phyloP scores from a whole-genome alignment of 2,113 vertebrate species.

The Atlantisia rogersi region DNA sequence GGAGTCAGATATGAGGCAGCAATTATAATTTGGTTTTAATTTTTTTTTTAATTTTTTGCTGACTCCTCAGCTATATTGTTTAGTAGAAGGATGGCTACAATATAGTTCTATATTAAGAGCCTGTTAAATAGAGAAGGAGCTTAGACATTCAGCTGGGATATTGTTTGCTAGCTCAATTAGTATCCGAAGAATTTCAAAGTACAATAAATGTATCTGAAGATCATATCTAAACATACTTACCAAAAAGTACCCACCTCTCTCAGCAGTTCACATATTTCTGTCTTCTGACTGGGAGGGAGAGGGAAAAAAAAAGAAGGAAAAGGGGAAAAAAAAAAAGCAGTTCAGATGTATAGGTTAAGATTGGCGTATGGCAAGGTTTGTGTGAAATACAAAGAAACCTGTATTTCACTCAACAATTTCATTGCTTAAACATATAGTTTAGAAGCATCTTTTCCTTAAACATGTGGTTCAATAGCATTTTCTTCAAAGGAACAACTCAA shows the following conservation, averaged over 20 bases:
- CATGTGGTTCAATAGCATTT: slow-evolving; percentile 59
- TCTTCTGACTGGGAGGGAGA: slow-evolving; percentile 30
- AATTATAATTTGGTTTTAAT: slow-evolving; percentile 20
- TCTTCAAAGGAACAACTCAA: slow-evolving; percentile 60
- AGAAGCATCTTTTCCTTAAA: slow-evolving; percentile 64
- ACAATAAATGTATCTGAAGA: slow-evolving; percentile 48
- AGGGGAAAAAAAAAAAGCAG: not conserved
- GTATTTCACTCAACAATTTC: slow-evolving; percentile 51
- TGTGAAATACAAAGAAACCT: slow-evolving; percentile 55
- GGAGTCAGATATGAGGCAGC: slow-evolving; percentile 14
- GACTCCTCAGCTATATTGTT: slow-evolving; percentile 36
- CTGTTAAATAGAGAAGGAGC: slow-evolving; percentile 21
- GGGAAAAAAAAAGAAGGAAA: not conserved
- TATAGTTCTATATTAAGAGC: slow-evolving; percentile 16
- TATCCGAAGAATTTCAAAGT: slow-evolving; percentile 42
- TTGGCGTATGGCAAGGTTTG: slow-evolving; percentile 37
- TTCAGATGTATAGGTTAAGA: slow-evolving; percentile 38
- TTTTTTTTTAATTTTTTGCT: slow-evolving; percentile 13
- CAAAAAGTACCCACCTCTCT: slow-evolving; percentile 45
- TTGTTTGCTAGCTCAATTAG: slow-evolving; percentile 39
- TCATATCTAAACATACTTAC: slow-evolving; percentile 61
- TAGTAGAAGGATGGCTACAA: slow-evolving; percentile 21
- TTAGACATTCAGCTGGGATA: slow-evolving; percentile 7
- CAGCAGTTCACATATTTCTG: slow-evolving; percentile 36
- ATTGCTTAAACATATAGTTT: slow-evolving; percentile 64